Evolutionary conservation across 2,797 vertebrate species (phyloP).

Genomic region (Apodemus agrarius): DNA sequence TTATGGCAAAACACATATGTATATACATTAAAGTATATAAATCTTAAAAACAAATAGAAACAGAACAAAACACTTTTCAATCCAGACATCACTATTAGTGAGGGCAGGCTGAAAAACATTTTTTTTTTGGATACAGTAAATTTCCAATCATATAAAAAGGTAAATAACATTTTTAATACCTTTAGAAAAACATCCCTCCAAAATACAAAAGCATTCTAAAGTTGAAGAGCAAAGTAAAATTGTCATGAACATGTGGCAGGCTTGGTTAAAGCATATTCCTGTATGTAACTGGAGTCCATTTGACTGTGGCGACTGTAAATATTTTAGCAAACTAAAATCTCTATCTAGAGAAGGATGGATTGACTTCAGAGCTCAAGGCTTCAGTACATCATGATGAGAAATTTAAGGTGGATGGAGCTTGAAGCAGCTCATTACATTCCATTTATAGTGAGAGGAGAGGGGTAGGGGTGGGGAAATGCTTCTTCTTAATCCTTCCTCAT

Average conservation of each 20-base stretch:
- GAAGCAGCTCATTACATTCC: neutral
- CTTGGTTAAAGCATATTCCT: neutral
- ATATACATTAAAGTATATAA: neutral
- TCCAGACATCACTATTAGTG: conserved; percentile 41
- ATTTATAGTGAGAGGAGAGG: too few relatives aligned
- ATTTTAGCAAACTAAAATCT: too few relatives aligned
- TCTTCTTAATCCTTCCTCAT: neutral
- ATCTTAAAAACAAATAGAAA: neutral
- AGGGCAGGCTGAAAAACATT: neutral
- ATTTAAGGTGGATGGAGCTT: neutral
- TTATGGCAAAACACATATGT: neutral
- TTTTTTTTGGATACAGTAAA: neutral
- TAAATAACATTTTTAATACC: conserved; percentile 69
- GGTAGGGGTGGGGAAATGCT: rapidly evolving
- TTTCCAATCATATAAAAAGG: neutral
- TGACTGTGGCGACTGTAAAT: neutral
- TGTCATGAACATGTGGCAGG: neutral
- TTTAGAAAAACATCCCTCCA: conserved; percentile 80
- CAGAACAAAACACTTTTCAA: neutral
- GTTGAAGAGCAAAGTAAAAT: neutral
- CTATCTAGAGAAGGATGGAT: neutral
- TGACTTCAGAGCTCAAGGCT: neutral
- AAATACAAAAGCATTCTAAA: conserved; percentile 64
- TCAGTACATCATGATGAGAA: neutral
- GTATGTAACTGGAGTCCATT: neutral